Percentiles rank a stretch among this genome's conserved stretches.
phyloP scores from a whole-genome alignment of 1,140 invertebrate genomes.

The Drosophila yakuba region DNA sequence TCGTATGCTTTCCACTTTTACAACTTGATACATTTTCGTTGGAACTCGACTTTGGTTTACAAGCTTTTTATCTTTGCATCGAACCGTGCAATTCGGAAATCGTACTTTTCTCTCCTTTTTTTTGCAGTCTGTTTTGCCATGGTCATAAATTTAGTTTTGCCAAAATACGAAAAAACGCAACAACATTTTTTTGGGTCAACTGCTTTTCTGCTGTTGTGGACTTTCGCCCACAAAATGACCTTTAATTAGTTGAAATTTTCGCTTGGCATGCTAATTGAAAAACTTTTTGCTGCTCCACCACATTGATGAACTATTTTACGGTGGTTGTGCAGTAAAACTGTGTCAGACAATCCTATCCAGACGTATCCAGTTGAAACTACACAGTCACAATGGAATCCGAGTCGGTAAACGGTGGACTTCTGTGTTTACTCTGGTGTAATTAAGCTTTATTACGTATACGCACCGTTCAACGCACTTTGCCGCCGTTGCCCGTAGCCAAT shows the following conservation, averaged over 20 bases:
- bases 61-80: constrained; percentile 41
- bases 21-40: constrained; percentile 54
- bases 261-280: constrained; percentile 60
- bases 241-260: constrained; percentile 55
- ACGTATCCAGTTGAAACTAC: no score
- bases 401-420: constrained; percentile 10
- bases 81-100: constrained; percentile 35
- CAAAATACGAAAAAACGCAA: constrained; percentile 1
- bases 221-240: constrained; percentile 22
- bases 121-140: constrained; percentile 12
- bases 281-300: constrained; percentile 36
- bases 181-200: constrained; percentile 39
- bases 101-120: constrained; percentile 3
- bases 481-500: constrained; percentile 13
- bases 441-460: constrained; percentile 60
- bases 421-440: constrained; percentile 57
- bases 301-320: constrained; percentile 52
- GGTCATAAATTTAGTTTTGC: constrained; percentile 30
- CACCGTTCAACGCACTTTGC: constrained; percentile 21
- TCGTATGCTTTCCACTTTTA: constrained; percentile 51
- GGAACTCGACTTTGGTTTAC: constrained; percentile 20
- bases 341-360: constrained; percentile 27
- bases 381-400: neutral
- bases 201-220: constrained; percentile 11
- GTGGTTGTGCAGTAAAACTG: constrained; percentile 29